Evolutionary conservation across 2,113 vertebrate species (phyloP).

Genomic region (Polyodon spathula): DNA sequence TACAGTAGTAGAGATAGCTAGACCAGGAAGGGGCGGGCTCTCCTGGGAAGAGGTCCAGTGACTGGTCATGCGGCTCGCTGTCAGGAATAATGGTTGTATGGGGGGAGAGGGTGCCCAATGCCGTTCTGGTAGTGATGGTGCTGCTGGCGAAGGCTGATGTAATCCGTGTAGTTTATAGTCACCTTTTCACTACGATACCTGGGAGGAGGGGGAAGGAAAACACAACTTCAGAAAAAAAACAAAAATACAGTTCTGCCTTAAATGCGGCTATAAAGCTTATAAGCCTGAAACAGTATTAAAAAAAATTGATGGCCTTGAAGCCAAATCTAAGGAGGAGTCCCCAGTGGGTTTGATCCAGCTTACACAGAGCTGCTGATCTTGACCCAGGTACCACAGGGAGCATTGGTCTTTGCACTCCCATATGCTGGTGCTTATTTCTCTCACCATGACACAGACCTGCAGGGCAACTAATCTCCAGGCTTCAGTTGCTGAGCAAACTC

Average conservation of each 20-base stretch:
- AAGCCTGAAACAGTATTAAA: no score
- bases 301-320: no score
- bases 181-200: conserved; percentile 99
- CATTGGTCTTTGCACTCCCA: no score
- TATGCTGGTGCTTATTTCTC: no score
- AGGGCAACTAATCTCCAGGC: no score
- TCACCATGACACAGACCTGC: no score
- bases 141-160: conserved; percentile 92
- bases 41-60: conserved; percentile 97
- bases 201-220: conserved; percentile 20
- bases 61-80: conserved; percentile 98
- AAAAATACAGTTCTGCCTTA: not conserved
- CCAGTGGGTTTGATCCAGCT: no score
- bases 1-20: conserved; percentile 99
- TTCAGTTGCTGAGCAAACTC: no score
- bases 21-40: conserved; percentile 96
- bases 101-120: conserved; percentile 94
- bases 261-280: not conserved
- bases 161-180: conserved; percentile 97
- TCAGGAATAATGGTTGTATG: conserved; percentile 99
- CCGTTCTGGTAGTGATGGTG: conserved; percentile 98
- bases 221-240: not conserved
- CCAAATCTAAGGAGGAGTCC: no score
- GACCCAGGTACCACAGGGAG: no score
- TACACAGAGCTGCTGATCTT: no score